Evolutionary conservation across 2,797 vertebrate species (phyloP), one percentile per base, ranked within the genome.

Genomic region (Manis pentadactyla): DNA sequence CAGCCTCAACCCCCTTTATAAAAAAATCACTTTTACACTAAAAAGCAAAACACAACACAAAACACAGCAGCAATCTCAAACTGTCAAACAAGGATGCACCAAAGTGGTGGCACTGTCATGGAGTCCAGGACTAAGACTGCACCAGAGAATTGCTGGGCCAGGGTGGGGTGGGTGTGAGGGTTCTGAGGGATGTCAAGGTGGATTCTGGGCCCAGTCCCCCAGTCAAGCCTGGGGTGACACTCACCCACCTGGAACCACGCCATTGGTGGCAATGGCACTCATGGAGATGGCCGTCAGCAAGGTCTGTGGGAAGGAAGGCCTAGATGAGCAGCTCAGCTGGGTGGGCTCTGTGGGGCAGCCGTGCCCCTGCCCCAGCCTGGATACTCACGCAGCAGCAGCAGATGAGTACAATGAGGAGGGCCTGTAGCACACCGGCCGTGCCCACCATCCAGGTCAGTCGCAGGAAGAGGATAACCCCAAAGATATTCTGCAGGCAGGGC

Each of bases 231-330:
- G 51, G 11, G 27, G 57, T 69, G 37, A 81, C 0, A 57, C 34
- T 59, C 51, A 77, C 94, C 98, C 98, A 99, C 99, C 99, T 99
- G 99, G 99, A 97, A 99, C 99, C 74, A 99, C 99, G 46, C 99
- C 99, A 10, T 99, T 99, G 34, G 99, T 99, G 85, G 99, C 99
- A 81, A 99, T 99, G 95, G 99, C 99, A 90, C 99, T 99, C 99
- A 99, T 99, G 64, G 99, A 99, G 98, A 99, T 99, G 97, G 99
- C 99, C 31, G 99, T 99, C 97, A 99, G 98, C 99, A 99, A 99
- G 7, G 99, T 99, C 99, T 99, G 98, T 73, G 87, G 79, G 91
- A 87, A 97, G 98, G 85, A 97, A 37, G 49, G 57, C 11, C 18
- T 23, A 34, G 55, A 68, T 97, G 74, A 97, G 74, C 29, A 42